These are phyloP conservation scores for Eupithecia insigniata DNA, from an alignment of 2,888 invertebrate genomes.

Conservation along the genomic window DNA sequence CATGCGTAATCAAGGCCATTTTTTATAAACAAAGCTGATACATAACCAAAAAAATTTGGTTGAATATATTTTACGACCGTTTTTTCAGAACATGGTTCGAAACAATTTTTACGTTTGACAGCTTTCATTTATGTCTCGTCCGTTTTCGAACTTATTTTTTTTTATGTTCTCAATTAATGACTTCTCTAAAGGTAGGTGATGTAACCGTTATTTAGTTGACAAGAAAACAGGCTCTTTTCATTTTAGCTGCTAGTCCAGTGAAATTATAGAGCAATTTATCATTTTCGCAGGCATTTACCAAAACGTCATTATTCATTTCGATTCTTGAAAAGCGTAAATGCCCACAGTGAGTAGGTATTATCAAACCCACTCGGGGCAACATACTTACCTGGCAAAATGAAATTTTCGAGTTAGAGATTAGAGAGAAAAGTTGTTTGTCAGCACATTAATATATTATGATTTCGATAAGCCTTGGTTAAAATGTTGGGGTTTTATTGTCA, in stretches of 20 bases:
- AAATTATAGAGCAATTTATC: conserved; percentile 73
- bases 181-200: not conserved
- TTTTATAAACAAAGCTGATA: no score
- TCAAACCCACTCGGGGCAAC: conserved; percentile 50
- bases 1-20: no score
- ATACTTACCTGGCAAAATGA: conserved; percentile 43
- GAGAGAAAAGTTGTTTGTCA: conserved; percentile 36
- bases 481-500: conserved; percentile 5
- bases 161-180: no score
- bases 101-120: no score
- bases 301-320: conserved; percentile 70
- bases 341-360: conserved; percentile 54
- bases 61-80: no score
- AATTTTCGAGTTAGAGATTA: conserved; percentile 37
- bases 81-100: no score
- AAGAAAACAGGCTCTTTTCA: conserved; percentile 15
- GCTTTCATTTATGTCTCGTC: no score
- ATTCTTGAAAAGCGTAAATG: conserved; percentile 59
- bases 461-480: conserved; percentile 1
- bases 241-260: conserved; percentile 45
- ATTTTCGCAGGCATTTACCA: conserved; percentile 60
- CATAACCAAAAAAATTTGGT: no score
- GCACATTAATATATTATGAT: conserved; percentile 26
- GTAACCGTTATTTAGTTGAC: not conserved
- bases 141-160: no score